Percentiles rank a stretch among this genome's conserved stretches.
These are phyloP conservation scores for Bicyclus anynana DNA, from an alignment of 1,140 invertebrate species.

Conservation along the genomic window DNA sequence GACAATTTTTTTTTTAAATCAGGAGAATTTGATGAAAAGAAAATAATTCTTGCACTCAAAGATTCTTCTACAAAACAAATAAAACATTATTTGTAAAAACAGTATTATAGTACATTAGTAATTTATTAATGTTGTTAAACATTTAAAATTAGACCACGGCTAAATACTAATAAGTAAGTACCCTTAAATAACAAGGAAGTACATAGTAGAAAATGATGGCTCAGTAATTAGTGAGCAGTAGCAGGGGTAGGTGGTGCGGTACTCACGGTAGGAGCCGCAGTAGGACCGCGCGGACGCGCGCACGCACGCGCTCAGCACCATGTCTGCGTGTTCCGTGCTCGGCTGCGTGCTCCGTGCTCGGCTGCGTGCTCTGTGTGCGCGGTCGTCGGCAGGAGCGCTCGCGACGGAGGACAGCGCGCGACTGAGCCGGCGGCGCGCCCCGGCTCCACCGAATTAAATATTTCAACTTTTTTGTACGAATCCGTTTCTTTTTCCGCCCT, in stretches of 20 bases:
- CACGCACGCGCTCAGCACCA: slow-evolving; percentile 66
- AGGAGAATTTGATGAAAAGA: too few relatives aligned
- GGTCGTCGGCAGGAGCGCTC: slow-evolving; percentile 21
- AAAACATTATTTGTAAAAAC: too few relatives aligned
- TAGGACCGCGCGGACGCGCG: slow-evolving; percentile 55
- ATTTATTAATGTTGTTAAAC: too few relatives aligned
- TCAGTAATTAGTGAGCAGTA: not conserved
- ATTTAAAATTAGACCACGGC: too few relatives aligned
- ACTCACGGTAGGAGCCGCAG: slow-evolving; percentile 65
- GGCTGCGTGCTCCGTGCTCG: not conserved
- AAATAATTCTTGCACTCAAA: too few relatives aligned
- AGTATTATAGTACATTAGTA: too few relatives aligned
- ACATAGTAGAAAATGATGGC: too few relatives aligned
- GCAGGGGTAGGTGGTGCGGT: too few relatives aligned
- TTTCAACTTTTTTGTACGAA: slow-evolving; percentile 69
- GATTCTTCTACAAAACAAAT: too few relatives aligned
- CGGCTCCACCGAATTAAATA: slow-evolving; percentile 51
- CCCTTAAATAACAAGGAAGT: too few relatives aligned
- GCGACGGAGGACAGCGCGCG: slow-evolving; percentile 27
- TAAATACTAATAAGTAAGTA: too few relatives aligned
- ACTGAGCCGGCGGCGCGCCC: slow-evolving; percentile 23
- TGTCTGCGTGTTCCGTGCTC: slow-evolving; percentile 13
- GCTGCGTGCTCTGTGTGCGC: not conserved
- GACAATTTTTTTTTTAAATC: too few relatives aligned
- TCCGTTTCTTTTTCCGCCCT: slow-evolving; percentile 73